A percentile compares a stretch with the other conserved stretches of the same genome.
phyloP scores from a whole-genome alignment of 2,888 invertebrate genomes.

The Rhagonycha lutea region DNA sequence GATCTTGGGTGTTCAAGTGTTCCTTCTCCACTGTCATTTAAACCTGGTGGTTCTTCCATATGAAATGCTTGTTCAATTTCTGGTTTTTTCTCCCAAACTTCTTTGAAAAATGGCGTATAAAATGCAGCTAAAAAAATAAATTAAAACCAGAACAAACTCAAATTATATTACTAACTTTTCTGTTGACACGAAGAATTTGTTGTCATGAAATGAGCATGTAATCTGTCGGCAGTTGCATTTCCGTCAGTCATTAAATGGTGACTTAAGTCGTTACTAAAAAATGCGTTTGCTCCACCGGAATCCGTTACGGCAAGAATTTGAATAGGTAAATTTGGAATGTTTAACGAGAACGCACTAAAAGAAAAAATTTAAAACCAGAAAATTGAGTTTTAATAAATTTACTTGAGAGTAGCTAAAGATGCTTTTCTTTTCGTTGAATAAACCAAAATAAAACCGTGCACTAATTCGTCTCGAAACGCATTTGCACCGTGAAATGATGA shows the following conservation, averaged over 20 bases:
- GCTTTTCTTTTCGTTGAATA: conserved; percentile 95
- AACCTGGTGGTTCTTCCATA: conserved; percentile 71
- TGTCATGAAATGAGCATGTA: conserved; percentile 91
- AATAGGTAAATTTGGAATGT: conserved; percentile 89
- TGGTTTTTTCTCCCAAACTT: conserved; percentile 94
- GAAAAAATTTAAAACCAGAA: conserved; percentile 14
- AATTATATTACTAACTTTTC: conserved; percentile 68
- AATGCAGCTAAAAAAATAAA: conserved; percentile 71
- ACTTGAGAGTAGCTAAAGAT: conserved; percentile 90
- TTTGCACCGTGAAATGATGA: conserved; percentile 94
- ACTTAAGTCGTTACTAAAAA: conserved; percentile 87
- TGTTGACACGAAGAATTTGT: conserved; percentile 83
- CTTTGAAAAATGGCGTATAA: conserved; percentile 94
- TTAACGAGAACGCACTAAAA: conserved; percentile 86
- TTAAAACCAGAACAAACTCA: neutral
- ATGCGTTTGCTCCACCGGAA: conserved; percentile 84
- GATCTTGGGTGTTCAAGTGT: conserved; percentile 73
- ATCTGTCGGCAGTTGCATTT: conserved; percentile 86
- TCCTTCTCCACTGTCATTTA: conserved; percentile 71
- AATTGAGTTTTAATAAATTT: conserved; percentile 46
- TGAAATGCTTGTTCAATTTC: conserved; percentile 93
- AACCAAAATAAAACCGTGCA: conserved; percentile 93
- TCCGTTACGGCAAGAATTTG: conserved; percentile 94
- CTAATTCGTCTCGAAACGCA: conserved; percentile 87
- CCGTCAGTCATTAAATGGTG: conserved; percentile 92